phyloP scores from a whole-genome alignment of 2,888 invertebrate genomes.

The Crematogaster levior region DNA sequence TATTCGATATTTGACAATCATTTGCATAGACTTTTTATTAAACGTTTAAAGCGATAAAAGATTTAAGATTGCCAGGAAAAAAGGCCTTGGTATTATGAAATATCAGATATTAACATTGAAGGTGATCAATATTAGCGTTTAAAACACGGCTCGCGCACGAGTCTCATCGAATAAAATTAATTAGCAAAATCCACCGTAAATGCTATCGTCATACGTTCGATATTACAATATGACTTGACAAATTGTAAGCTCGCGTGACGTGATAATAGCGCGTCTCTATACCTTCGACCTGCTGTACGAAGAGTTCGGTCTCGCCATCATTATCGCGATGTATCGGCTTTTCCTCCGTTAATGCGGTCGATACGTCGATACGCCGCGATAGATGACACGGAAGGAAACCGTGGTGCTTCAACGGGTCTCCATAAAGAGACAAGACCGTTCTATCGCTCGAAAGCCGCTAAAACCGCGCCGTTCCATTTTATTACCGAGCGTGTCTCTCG shows the following conservation, averaged over 20 bases:
- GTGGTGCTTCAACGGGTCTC: slow-evolving; percentile 56
- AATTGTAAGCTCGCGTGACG: slow-evolving; percentile 17
- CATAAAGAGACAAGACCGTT: slow-evolving; percentile 64
- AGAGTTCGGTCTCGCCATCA: slow-evolving; percentile 24
- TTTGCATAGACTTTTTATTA: not conserved
- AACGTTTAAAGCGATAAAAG: not conserved
- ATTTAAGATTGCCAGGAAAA: not conserved
- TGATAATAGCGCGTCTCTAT: slow-evolving; percentile 19
- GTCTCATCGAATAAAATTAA: slow-evolving; percentile 19
- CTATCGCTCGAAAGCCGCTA: slow-evolving; percentile 65
- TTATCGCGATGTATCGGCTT: slow-evolving; percentile 44
- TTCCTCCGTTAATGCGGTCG: slow-evolving; percentile 57
- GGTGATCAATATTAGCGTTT: not conserved
- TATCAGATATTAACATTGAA: not conserved
- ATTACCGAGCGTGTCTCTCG: slow-evolving; percentile 66
- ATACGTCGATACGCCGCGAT: slow-evolving; percentile 57
- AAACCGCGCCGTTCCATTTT: slow-evolving; percentile 69
- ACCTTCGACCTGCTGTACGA: not conserved
- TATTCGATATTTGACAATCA: not conserved
- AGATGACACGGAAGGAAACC: slow-evolving; percentile 63
- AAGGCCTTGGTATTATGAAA: not conserved
- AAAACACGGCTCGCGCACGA: slow-evolving; percentile 5
- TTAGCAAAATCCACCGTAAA: slow-evolving; percentile 3
- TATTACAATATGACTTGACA: slow-evolving; percentile 19
- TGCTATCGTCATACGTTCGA: not conserved